phyloP scores from a whole-genome alignment of 2,113 vertebrate species.

The Ibidorhyncha struthersii region DNA sequence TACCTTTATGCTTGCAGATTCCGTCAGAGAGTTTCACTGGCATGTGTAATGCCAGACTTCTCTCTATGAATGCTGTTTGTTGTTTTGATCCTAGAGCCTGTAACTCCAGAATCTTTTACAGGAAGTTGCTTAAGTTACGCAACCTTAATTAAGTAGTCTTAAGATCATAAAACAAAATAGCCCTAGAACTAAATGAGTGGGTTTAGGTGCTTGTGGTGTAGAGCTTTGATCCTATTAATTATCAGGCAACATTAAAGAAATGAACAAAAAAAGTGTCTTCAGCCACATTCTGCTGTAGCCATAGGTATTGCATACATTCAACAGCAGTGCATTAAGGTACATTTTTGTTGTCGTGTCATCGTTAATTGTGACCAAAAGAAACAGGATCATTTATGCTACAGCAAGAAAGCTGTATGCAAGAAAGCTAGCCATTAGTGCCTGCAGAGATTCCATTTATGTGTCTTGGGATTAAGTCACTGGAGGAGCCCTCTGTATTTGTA shows the following conservation, averaged over 20 bases:
- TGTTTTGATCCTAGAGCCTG: neutral
- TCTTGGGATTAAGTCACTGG: neutral
- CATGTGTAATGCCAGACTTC: rapidly evolving
- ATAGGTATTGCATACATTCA: neutral
- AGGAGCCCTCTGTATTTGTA: neutral
- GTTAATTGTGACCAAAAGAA: neutral
- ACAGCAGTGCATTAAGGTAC: neutral
- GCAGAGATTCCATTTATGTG: neutral
- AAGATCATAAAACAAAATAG: neutral
- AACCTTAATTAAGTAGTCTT: neutral
- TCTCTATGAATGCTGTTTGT: rapidly evolving
- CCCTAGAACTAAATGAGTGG: neutral
- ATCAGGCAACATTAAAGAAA: neutral
- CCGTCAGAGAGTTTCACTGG: neutral
- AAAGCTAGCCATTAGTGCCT: neutral
- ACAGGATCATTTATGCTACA: neutral
- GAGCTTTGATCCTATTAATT: neutral
- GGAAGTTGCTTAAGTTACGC: neutral
- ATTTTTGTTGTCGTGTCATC: neutral
- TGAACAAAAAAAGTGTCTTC: neutral
- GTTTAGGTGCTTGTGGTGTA: neutral
- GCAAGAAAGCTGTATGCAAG: neutral
- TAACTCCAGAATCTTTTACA: neutral
- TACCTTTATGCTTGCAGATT: neutral
- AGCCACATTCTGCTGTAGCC: neutral